Base-by-base conservation (phyloP, 37 sponge, comb jelly and placozoan genomes). In the Cladorhizidae sp. region DNA sequence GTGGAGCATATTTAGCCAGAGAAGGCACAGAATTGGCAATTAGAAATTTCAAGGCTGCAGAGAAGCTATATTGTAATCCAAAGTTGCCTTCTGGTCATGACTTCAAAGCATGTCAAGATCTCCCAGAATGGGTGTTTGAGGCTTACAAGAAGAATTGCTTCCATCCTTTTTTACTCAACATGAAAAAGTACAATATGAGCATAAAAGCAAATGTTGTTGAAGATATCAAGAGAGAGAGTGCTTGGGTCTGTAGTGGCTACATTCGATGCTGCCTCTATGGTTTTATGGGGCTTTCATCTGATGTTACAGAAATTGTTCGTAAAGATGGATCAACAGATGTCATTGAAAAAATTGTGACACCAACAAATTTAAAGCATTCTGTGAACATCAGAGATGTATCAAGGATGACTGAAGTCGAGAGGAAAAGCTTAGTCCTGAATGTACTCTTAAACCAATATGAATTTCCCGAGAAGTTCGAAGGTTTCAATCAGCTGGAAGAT, bases 121-220 rank as follows among this genome's bases (percentile, higher is more conserved):
- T 65, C 65, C 65, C 65, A 28, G 65, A 26, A 28, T 65, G 65
- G 65, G 28, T 65, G 1, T 33, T 28, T 65, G 32, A 65, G 15
- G 1, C 17, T 15, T 65, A 65, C 31, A 65, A 33, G 5, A 28
- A 22, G 15, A 32, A 32, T 5, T 65, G 65, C 31, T 65, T 65
- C 9, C 49, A 5, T 45, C 49, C 49, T 45, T 45, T 9, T 26
- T 1, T 33, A 17, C 65, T 33, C 18, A 29, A 26, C 31, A 65
- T 65, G 65, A 33, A 35, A 33, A 65, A 26, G 15, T 18, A 29
- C 31, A 65, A 35, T 7, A 1, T 26, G 32, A 28, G 35, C 17
- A 17, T 14, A 35, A 22, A 65, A 65, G 31, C 31, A 15, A 65
- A 29, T 26, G 65, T 65, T 28, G 65, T 65, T 11, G 65, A 65